Evolutionary conservation across 2,797 vertebrate genomes (phyloP).

Genomic region (Anableps anableps): DNA sequence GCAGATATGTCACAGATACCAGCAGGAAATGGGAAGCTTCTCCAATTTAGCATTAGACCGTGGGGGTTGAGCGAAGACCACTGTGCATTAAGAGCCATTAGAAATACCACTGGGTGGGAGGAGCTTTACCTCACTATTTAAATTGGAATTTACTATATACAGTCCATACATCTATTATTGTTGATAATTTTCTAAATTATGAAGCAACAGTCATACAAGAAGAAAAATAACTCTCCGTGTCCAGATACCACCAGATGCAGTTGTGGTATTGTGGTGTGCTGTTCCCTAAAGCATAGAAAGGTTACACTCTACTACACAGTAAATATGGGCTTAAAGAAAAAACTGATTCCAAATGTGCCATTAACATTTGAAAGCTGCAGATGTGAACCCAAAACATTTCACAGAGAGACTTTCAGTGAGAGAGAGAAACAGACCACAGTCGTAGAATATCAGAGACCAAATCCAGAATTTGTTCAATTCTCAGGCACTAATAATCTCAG

Average conservation of each 20-base stretch:
- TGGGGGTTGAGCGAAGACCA: slow-evolving; percentile 16
- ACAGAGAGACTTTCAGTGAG: not conserved
- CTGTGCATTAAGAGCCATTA: not conserved
- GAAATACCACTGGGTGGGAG: not conserved
- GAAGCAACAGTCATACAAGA: not conserved
- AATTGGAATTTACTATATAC: not conserved
- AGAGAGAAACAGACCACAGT: not conserved
- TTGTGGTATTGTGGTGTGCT: not conserved
- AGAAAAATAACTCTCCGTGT: not conserved
- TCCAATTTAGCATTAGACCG: not conserved
- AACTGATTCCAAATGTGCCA: not conserved
- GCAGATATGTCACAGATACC: slow-evolving; percentile 15
- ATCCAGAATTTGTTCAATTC: not conserved
- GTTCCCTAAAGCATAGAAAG: slow-evolving; percentile 9
- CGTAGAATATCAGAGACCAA: not conserved
- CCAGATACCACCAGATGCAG: not conserved
- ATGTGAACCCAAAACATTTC: not conserved
- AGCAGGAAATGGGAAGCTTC: slow-evolving; percentile 20
- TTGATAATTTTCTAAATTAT: not conserved
- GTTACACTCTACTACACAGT: not conserved
- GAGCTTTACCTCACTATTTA: not conserved
- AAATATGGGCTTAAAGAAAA: slow-evolving; percentile 1
- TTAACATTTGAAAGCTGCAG: not conserved
- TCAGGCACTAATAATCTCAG: not conserved
- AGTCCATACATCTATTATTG: not conserved